These are phyloP conservation scores for Acanthurus tractus DNA, from an alignment of 2,797 vertebrate species.

Conservation along the genomic window DNA sequence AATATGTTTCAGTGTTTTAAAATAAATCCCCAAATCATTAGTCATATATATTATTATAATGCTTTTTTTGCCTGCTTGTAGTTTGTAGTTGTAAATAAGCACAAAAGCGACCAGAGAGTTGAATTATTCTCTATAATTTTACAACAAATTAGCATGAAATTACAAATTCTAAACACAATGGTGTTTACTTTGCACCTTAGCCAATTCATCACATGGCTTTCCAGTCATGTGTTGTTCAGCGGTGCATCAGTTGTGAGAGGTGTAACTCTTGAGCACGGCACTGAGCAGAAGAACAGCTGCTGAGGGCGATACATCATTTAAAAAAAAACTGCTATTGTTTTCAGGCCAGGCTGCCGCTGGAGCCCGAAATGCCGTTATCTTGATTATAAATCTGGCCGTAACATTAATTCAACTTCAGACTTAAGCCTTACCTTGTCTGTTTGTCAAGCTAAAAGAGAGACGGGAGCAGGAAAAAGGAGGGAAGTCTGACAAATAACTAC, in stretches of 20 bases:
- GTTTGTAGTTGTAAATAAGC: background rate
- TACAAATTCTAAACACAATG: background rate
- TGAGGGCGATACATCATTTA: constrained; percentile 41
- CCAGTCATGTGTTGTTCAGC: constrained; percentile 3
- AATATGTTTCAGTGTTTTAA: too few relatives aligned
- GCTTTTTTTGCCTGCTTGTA: too few relatives aligned
- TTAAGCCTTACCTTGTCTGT: constrained; percentile 14
- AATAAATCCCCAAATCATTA: too few relatives aligned
- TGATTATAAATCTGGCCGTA: constrained; percentile 52
- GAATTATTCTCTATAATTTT: background rate
- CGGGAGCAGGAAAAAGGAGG: constrained; percentile 24
- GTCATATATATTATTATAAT: too few relatives aligned
- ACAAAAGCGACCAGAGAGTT: background rate
- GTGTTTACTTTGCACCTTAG: constrained; percentile 12
- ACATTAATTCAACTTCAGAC: constrained; percentile 54
- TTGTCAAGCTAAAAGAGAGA: constrained; percentile 26
- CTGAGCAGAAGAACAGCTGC: constrained; percentile 30
- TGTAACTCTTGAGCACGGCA: constrained; percentile 21
- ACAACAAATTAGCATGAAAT: background rate
- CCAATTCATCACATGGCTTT: constrained; percentile 32
- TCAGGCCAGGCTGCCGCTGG: constrained; percentile 16
- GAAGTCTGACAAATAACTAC: constrained; percentile 23
- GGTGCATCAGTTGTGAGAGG: constrained; percentile 25
- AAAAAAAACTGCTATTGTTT: constrained; percentile 51
- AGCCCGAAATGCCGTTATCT: constrained; percentile 49